Evolutionary conservation across 64 coral and sea anemone genomes (phyloP), one percentile per base, ranked within the genome.

Genomic region (Hydrozoanthus tunicans): DNA sequence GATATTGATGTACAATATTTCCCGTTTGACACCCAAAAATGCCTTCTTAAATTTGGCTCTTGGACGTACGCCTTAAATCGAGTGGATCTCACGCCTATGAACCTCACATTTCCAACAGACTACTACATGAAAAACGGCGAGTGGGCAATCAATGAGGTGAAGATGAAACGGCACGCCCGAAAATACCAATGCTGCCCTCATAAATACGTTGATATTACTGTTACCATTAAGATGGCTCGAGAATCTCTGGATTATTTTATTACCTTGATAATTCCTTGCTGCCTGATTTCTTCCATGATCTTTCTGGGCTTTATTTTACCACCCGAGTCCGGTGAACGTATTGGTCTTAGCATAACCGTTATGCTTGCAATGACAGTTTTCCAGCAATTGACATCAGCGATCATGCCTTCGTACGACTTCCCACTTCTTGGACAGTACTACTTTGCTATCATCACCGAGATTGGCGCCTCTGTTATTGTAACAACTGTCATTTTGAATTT

Each of bases 301-400:
- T 91, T 94, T 53, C 43, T 94, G 7, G 89, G 89, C 7, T 94
- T 94, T 65, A 85, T 91, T 17, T 82, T 94, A 6, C 93, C 93
- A 3, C 93, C 90, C 6, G 93, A 94, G 15, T 94, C 93, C 5
- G 93, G 93, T n/a, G 93, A 94, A 74, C 93, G 93, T 6, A 94
- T 94, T 56, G 93, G 93, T 9, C 82, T 94, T 20, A 92, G 89
- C 4, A 94, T 94, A 2, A 94, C 93, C 9, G 90, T 94, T 52
- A 79, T 91, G 90, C 78, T 94, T 17, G 93, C 89, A 10, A 86
- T 94, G 93, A 94, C 93, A 0, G 93, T 94, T 3, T 94, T 94
- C 32, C 89, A 91, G 4, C 93, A 91, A 32, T 81, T 94, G 56
- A 91, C 82, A 0, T 91, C 93, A 0, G 93, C 90, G 5, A 58